phyloP scores from a whole-genome alignment of 2,113 vertebrate genomes.

The Grantiella picta region DNA sequence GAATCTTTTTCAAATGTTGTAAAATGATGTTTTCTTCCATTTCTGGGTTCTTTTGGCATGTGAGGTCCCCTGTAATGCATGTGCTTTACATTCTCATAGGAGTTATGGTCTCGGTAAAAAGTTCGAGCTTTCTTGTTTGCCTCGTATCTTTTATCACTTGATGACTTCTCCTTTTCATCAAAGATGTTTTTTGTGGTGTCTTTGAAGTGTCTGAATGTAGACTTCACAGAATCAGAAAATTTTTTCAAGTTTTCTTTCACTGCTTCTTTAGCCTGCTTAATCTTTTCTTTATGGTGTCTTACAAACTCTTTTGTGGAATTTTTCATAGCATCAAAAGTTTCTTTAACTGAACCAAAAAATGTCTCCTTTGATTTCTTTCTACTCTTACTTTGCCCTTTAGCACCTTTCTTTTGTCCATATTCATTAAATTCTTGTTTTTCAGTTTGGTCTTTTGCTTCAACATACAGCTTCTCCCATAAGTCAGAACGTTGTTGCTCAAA shows the following conservation, averaged over 20 bases:
- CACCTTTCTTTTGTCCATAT: constrained; percentile 55
- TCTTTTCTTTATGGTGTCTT: constrained; percentile 96
- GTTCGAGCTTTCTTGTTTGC: constrained; percentile 66
- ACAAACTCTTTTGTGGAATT: constrained; percentile 98
- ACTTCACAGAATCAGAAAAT: constrained; percentile 95
- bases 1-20: constrained; percentile 53
- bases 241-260: constrained; percentile 96
- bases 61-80: constrained; percentile 36
- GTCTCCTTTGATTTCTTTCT: constrained; percentile 80
- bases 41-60: constrained; percentile 50
- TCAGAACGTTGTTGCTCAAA: constrained; percentile 96
- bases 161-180: constrained; percentile 76
- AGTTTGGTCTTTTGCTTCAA: constrained; percentile 85
- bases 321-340: constrained; percentile 95
- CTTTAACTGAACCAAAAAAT: constrained; percentile 86
- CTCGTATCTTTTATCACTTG: constrained; percentile 58
- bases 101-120: constrained; percentile 59
- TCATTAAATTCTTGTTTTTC: constrained; percentile 61
- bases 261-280: constrained; percentile 95
- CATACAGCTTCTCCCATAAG: constrained; percentile 92
- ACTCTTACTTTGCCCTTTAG: constrained; percentile 74
- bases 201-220: constrained; percentile 92
- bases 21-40: constrained; percentile 57
- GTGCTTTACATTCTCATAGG: constrained; percentile 25
- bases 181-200: constrained; percentile 86